Evolutionary conservation across 2,888 invertebrate genomes (phyloP), one percentile per base, ranked within the genome.

Genomic region (Halictus quadricinctus): DNA sequence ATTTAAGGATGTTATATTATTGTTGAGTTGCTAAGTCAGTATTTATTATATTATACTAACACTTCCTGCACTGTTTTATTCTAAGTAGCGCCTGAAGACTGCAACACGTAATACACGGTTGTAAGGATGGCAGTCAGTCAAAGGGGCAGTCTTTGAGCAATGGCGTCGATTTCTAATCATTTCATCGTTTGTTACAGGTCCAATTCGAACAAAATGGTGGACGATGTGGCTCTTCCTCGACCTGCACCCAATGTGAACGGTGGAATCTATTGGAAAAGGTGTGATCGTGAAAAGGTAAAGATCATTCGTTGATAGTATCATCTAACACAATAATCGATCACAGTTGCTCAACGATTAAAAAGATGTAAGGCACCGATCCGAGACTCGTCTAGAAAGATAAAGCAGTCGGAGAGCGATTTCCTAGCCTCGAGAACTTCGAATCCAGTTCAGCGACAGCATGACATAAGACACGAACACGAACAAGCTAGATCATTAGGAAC

Each of bases 241-340:
- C 96, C 96, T 0, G 93, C 96, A 74, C 92, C 94, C 12, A 95
- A 96, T 88, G 96, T 96, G 89, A 93, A 95, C 76, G 95, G 95
- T 7, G 96, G 96, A n/a, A 88, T 80, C 64, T 96, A 95, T 88
- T 88, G 95, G 95, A 72, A 90, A 90, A n/a, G 96, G 96, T 4
- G 91, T 94, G 5, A 95, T 96, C 72, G 95, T 95, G 0, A 87
- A 92, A 88, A 94, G 88, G 89, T 96, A 94, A 89, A 84, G 36
- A 29, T 29, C 29, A 29, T 3, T 2, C 2, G 21, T 21, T 21
- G 10, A 54, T 21, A 54, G 54, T 54, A 2, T 21, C 21, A 21
- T 21, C 7, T 54, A 54, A 54, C 21, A 21, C 7, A 21, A 60
- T 15, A 13, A 15, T 15, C 25, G 60, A 60, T 15, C 25, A 25